phyloP scores from a whole-genome alignment of 1,140 invertebrate genomes.

The Lepidostoma basale region DNA sequence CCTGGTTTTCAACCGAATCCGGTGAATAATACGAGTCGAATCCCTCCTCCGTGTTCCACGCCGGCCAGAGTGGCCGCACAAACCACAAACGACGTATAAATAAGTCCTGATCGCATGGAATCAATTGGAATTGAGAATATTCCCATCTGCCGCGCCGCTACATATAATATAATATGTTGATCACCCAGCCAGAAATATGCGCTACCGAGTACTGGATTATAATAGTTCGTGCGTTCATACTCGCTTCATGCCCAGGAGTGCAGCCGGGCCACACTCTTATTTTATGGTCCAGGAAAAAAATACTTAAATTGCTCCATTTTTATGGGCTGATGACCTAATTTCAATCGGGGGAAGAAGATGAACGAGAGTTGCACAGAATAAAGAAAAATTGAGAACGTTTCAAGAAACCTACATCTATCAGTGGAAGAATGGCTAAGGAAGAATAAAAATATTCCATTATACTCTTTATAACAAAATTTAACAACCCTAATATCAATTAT shows the following conservation, averaged over 20 bases:
- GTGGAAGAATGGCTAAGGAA: too few species aligned
- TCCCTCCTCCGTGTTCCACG: too few species aligned
- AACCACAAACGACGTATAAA: not conserved
- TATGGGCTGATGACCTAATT: too few species aligned
- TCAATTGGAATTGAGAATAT: not conserved
- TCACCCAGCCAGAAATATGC: not conserved
- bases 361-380: not conserved
- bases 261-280: not conserved
- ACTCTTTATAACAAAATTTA: too few species aligned
- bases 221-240: constrained; percentile 17
- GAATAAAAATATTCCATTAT: too few species aligned
- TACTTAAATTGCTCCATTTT: too few species aligned
- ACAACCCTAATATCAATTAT: too few species aligned
- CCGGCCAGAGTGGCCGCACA: too few species aligned
- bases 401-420: not conserved
- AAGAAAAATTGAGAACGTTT: not conserved
- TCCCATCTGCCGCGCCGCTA: not conserved
- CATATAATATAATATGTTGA: not conserved
- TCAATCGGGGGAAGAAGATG: not conserved
- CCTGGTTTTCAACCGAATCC: too few species aligned
- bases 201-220: constrained; percentile 5
- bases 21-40: too few species aligned
- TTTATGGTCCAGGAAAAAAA: too few species aligned
- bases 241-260: not conserved
- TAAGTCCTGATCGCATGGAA: not conserved